phyloP scores from a whole-genome alignment of 2,113 vertebrate species.

The Oreochromis tanganicae region DNA sequence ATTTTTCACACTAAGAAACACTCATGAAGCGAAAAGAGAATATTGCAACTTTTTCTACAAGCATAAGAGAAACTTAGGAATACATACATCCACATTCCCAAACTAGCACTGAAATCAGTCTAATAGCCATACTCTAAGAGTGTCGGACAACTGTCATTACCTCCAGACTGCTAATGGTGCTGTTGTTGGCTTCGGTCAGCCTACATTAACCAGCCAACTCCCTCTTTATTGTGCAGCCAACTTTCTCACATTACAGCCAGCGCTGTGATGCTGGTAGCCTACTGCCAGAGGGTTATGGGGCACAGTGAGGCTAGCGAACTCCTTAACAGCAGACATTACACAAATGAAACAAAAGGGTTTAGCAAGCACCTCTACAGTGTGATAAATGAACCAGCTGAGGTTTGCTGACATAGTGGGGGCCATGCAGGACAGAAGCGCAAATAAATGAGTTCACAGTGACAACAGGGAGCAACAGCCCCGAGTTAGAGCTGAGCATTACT shows the following conservation, averaged over 20 bases:
- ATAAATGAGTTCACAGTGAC: constrained; percentile 15
- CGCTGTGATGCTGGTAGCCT: constrained; percentile 20
- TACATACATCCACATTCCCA: neutral
- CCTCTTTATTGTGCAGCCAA: constrained; percentile 36
- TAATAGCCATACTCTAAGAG: constrained; percentile 18
- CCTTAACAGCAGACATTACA: constrained; percentile 32
- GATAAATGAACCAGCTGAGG: constrained; percentile 53
- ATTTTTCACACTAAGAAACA: neutral
- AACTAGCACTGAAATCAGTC: constrained; percentile 13
- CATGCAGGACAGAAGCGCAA: neutral
- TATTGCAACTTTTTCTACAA: neutral
- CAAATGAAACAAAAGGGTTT: constrained; percentile 53
- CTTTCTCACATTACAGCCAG: constrained; percentile 48
- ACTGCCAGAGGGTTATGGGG: constrained; percentile 18
- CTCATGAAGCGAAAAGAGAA: neutral
- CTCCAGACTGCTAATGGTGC: constrained; percentile 48
- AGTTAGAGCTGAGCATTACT: neutral
- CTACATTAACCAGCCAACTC: constrained; percentile 31
- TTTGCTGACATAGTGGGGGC: constrained; percentile 9
- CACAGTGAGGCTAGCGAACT: constrained; percentile 14
- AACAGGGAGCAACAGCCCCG: neutral
- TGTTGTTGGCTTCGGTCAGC: constrained; percentile 38
- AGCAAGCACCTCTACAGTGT: constrained; percentile 34
- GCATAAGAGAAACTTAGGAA: neutral
- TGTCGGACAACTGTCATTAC: constrained; percentile 33